Conservation (phyloP, 2,888 invertebrate species). For the Hyposoter didymator region DNA sequence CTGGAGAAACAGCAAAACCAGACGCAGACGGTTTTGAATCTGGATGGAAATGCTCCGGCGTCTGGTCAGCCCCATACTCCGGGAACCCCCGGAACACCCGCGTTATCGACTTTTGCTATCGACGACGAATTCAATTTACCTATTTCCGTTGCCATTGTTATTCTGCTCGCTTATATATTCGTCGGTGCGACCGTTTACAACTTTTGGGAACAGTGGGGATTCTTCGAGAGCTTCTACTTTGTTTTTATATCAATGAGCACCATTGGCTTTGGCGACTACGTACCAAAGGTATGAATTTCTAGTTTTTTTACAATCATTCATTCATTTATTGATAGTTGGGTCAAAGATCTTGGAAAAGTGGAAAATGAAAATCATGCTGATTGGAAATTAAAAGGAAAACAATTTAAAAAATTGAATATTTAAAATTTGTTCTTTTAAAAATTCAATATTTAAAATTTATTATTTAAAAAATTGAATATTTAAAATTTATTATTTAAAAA, state of each 20-base stretch:
- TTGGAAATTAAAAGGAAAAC: too few relatives aligned
- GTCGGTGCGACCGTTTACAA: constrained; percentile 93
- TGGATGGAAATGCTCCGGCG: constrained; percentile 83
- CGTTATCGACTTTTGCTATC: constrained; percentile 91
- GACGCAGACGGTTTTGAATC: constrained; percentile 77
- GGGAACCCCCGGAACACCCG: constrained; percentile 91
- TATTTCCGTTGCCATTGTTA: constrained; percentile 93
- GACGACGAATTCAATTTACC: constrained; percentile 98
- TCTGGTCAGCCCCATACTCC: constrained; percentile 86
- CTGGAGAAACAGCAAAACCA: constrained; percentile 78
- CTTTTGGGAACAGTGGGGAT: constrained; percentile 93
- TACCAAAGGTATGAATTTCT: constrained; percentile 88
- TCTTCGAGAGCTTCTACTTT: constrained; percentile 97
- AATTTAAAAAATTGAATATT: too few relatives aligned
- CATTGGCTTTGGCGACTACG: constrained; percentile 97
- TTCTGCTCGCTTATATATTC: constrained; percentile 94
- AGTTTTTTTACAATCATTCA: background rate
- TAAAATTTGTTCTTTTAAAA: too few relatives aligned
- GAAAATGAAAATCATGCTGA: background rate
- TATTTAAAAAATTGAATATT: too few relatives aligned
- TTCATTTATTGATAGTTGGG: background rate
- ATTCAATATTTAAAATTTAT: too few relatives aligned
- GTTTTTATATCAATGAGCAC: constrained; percentile 99
- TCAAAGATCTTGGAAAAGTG: too few relatives aligned
- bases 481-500: too few relatives aligned